Evolutionary conservation across 2,888 invertebrate species (phyloP), one percentile per base, ranked within the genome.

Genomic region (Cynaeus angustus): DNA sequence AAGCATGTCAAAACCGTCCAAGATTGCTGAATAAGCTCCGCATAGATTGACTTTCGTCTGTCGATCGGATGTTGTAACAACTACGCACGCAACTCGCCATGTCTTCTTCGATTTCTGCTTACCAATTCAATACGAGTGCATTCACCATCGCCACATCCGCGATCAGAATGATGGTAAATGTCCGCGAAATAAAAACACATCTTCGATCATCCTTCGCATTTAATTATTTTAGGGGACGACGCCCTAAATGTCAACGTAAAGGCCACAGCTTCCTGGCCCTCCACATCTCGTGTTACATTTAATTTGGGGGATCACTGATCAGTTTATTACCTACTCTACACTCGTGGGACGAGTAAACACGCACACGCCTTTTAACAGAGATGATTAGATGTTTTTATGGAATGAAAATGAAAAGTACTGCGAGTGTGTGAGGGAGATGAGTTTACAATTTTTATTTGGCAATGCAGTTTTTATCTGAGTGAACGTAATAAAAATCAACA

Each of bases 221-320:
- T 21, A 1, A 21, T 21, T 21, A 21, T 21, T 21, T 21, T 21
- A 21, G 21, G 21, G 21, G 21, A 21, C 21, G 21, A 21, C 21
- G 21, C 21, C 21, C 21, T 21, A 80, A 81, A 81, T 81, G 81
- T 81, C 80, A 81, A 71, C 73, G 71, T 71, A 79, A 81, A 81
- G 80, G 80, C 77, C 80, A 80, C 79, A 78, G 79, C 79, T 75
- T 77, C 78, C 77, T 79, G 70, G 69, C 75, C 72, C 72, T 64
- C 45, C 52, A 64, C 72, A 74, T 79, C 78, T 79, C 79, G 73
- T 72, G 75, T 79, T 78, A 78, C 79, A 77, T 78, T 77, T 77
- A 78, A 79, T 79, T 78, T 77, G 74, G 77, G 33, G 74, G 75
- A 76, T 76, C 77, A 72, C 72, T 78, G 72, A 69, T 70, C 70